A percentile compares a stretch with the other conserved stretches of the same genome.
Conservation (phyloP, 2,113 vertebrate species). For the Pterocles gutturalis region DNA sequence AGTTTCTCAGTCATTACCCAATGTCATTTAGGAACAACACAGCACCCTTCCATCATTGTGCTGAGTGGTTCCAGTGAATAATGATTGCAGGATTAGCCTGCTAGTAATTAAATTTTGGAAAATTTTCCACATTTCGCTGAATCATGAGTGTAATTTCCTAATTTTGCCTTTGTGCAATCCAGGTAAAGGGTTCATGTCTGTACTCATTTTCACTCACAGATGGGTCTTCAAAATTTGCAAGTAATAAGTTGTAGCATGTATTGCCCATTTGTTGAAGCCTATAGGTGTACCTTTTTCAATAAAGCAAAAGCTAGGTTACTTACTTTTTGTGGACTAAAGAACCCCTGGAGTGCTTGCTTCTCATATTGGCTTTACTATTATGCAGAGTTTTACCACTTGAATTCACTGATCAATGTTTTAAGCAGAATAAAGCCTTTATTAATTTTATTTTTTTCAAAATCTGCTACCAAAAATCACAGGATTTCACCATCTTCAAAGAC, state of each 20-base stretch:
- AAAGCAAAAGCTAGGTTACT: neutral
- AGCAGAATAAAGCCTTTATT: neutral
- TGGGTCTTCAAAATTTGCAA: neutral
- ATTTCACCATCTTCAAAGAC: neutral
- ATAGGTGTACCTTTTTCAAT: neutral
- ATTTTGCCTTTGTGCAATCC: neutral
- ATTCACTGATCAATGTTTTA: neutral
- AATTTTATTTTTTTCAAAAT: neutral
- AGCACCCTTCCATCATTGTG: neutral
- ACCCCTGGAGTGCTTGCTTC: neutral
- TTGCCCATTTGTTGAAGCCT: neutral
- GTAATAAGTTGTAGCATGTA: neutral
- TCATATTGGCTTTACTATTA: neutral
- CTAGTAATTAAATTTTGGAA: conserved; percentile 16
- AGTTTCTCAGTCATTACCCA: neutral
- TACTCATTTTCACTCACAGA: neutral
- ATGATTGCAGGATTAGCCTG: neutral
- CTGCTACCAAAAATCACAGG: neutral
- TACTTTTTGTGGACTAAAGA: neutral
- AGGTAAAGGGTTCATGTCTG: neutral
- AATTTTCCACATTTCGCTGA: neutral
- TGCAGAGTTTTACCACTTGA: neutral
- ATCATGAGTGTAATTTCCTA: neutral
- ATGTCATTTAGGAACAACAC: neutral
- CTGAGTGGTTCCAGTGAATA: neutral